Base-by-base conservation (phyloP, 2,888 invertebrate genomes). In the Acanthococcus lagerstroemiae region DNA sequence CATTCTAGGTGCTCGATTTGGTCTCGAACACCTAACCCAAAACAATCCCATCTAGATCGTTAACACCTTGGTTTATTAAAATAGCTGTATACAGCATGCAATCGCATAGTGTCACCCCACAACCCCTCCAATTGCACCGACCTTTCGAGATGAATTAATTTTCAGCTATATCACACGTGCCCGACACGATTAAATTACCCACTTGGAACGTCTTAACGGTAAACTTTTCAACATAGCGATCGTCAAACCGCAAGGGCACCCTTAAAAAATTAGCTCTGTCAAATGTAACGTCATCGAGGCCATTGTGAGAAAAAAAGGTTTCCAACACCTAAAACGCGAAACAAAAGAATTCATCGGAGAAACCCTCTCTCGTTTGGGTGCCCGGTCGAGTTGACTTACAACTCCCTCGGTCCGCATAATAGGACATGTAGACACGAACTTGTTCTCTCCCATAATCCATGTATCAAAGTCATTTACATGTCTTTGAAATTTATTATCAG, bases 401-500 rank as follows among this genome's bases (percentile, higher is more conserved):
- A 37, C n/a, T 37, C 37, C 37, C 37, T 37, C n/a, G 12, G 12
- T n/a, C 37, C 37, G 37, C n/a, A 37, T 30, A 30, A 15, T 15
- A n/a, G n/a, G 12, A n/a, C 3, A 37, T 37, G 37, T n/a, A 37
- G 12, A 37, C n/a, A n/a, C n/a, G 7, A 30, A 30, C 52, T 52
- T 54, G 37, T 61, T 52, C 48, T 52, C 52, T 37, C 37, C 60
- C 52, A 61, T 30, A 50, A 54, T 27, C 44, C 52, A 63, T 63
- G 63, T 63, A 54, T 63, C 63, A 54, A 63, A 63, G 63, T 63
- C 63, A 63, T 63, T 63, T 63, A 63, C 63, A 63, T 52, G 54
- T 63, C 63, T 63, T 63, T 30, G 52, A 63, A 54, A 63, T 63
- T 63, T 63, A 63, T 63, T 63, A 63, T 54, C 54, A 24, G 17